Conservation (phyloP, 2,888 invertebrate genomes). For the Torymus aiolomorphi region DNA sequence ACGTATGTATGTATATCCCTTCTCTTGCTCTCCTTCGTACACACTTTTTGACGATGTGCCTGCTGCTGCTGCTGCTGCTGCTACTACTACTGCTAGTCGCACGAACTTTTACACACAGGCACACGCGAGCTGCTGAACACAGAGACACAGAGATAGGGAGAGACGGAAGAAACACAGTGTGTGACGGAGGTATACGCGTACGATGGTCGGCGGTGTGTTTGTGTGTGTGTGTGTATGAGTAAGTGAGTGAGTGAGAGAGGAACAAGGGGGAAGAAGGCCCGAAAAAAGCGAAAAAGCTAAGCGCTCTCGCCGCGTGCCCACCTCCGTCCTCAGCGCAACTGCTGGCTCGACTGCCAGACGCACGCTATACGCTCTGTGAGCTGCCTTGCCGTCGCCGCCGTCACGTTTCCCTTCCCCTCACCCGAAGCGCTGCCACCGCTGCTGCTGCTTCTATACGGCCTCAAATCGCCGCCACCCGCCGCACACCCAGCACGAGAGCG, state of each 20-base stretch:
- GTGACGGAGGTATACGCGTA: neutral
- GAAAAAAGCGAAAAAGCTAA: constrained; percentile 50
- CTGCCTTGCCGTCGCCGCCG: constrained; percentile 56
- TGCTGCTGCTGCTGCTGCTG: too few species aligned
- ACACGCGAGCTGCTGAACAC: too few species aligned
- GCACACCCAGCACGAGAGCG: constrained; percentile 30
- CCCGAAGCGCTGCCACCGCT: constrained; percentile 57
- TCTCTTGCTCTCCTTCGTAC: too few species aligned
- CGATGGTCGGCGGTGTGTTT: constrained; percentile 13
- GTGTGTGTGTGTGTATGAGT: constrained; percentile 24
- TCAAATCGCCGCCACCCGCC: constrained; percentile 45
- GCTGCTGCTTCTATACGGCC: constrained; percentile 16
- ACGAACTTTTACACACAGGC: too few species aligned
- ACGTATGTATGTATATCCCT: too few species aligned
- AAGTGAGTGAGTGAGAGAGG: constrained; percentile 19
- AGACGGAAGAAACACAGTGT: neutral
- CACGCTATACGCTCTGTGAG: too few species aligned
- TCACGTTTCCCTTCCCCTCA: constrained; percentile 53
- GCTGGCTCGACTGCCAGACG: constrained; percentile 67
- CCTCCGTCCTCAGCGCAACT: constrained; percentile 68
- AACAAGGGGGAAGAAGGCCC: constrained; percentile 40
- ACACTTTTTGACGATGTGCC: too few species aligned
- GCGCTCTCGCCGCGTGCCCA: constrained; percentile 38
- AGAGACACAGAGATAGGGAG: neutral
- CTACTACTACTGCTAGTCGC: too few species aligned